Evolutionary conservation across 2,888 invertebrate species (phyloP).

Genomic region (Caenorhabditis uteleia): DNA sequence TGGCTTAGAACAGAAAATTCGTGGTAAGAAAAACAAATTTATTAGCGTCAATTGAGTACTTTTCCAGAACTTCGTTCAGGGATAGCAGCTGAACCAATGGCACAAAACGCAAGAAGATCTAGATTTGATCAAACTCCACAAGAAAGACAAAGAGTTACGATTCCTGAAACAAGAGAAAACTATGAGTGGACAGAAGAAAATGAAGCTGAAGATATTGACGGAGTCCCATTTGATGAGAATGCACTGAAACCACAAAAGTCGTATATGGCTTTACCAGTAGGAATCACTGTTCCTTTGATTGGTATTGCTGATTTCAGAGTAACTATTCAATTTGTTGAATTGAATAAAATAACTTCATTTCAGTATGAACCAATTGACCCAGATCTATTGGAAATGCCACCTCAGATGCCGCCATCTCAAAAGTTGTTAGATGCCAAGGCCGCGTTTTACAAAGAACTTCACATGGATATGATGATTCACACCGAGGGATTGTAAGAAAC

Average conservation of each 20-base stretch:
- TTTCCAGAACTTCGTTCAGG: background rate
- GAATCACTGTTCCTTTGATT: slow-evolving; percentile 94
- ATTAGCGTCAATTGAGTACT: background rate
- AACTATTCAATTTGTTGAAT: slow-evolving; percentile 4
- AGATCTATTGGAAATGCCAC: slow-evolving; percentile 86
- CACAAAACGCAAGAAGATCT: slow-evolving; percentile 23
- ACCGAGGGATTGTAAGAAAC: slow-evolving; percentile 14
- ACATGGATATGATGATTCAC: slow-evolving; percentile 74
- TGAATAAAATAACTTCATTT: slow-evolving; percentile 15
- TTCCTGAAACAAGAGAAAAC: too few relatives aligned
- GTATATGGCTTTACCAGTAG: slow-evolving; percentile 85
- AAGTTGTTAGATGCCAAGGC: slow-evolving; percentile 90
- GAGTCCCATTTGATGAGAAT: slow-evolving; percentile 44
- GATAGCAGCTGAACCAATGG: background rate
- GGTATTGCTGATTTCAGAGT: slow-evolving; percentile 83
- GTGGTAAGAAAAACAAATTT: slow-evolving; percentile 5
- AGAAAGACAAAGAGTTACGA: background rate
- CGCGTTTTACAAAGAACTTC: slow-evolving; percentile 83
- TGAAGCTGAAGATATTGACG: slow-evolving; percentile 51
- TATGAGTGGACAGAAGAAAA: slow-evolving; percentile 1
- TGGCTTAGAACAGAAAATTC: slow-evolving; percentile 12
- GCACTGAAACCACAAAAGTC: slow-evolving; percentile 36
- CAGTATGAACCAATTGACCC: slow-evolving; percentile 89
- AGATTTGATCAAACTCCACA: slow-evolving; percentile 44
- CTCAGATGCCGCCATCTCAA: slow-evolving; percentile 92